Conservation (phyloP, 2,113 vertebrate species). For the Crypturellus undulatus region DNA sequence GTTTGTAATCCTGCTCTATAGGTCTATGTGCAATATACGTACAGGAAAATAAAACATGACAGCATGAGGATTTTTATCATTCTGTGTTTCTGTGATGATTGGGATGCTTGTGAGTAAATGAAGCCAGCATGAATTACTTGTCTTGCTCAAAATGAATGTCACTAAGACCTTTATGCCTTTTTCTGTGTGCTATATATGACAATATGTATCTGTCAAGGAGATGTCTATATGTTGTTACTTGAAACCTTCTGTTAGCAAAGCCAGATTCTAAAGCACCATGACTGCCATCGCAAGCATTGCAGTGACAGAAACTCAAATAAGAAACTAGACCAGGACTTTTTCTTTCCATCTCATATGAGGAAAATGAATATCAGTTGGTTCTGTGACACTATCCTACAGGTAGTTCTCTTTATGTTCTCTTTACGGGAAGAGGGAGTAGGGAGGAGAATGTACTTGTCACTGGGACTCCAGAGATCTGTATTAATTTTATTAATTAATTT, state of each 20-base stretch:
- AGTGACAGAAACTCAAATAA: neutral
- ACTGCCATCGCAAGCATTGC: neutral
- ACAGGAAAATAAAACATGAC: neutral
- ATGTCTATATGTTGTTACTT: neutral
- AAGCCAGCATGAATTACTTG: neutral
- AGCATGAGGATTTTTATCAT: conserved; percentile 38
- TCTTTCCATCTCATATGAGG: neutral
- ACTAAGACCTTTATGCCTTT: neutral
- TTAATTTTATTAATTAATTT: neutral
- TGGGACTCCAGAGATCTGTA: neutral
- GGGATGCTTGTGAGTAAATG: neutral
- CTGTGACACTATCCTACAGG: neutral
- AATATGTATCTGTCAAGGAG: neutral
- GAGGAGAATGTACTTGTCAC: neutral
- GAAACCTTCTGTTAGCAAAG: neutral
- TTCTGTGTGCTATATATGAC: neutral
- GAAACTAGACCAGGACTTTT: neutral
- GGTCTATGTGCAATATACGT: neutral
- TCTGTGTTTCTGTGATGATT: neutral
- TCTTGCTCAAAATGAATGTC: neutral
- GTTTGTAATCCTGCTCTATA: conserved; percentile 15
- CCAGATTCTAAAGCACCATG: neutral
- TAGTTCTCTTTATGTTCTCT: neutral
- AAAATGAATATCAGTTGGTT: neutral
- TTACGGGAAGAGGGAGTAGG: fast-evolving